Percentiles rank a stretch among this genome's conserved stretches.
These are phyloP conservation scores for Catocala fraxini DNA, from an alignment of 2,888 invertebrate species.

Conservation along the genomic window DNA sequence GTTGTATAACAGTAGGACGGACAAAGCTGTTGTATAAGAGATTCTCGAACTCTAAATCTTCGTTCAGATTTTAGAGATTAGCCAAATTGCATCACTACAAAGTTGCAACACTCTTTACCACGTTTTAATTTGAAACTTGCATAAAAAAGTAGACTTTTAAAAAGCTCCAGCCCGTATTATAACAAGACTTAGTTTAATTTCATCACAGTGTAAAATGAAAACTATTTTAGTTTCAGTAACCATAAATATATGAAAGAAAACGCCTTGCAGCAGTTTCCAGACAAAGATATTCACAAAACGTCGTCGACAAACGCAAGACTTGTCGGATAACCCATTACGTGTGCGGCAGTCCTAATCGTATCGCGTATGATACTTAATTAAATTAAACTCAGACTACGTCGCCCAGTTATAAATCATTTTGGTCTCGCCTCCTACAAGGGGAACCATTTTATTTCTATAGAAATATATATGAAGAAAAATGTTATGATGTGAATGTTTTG, in stretches of 20 bases:
- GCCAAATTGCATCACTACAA: no score
- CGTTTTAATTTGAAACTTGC: background rate
- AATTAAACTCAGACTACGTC: constrained; percentile 39
- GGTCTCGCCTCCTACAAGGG: constrained; percentile 3
- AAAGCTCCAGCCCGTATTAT: no score
- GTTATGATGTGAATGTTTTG: no score
- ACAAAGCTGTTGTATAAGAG: no score
- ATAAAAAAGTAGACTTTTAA: background rate
- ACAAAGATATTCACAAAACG: constrained; percentile 2
- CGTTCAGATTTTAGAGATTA: no score
- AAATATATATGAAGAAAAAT: background rate
- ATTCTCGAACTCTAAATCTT: no score
- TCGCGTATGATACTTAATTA: constrained; percentile 48
- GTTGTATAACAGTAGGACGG: no score
- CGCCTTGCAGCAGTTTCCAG: no score
- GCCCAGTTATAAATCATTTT: constrained; percentile 33
- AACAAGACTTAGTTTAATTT: no score
- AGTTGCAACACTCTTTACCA: no score
- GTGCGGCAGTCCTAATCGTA: constrained; percentile 19
- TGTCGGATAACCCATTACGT: constrained; percentile 13
- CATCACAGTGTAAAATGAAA: no score
- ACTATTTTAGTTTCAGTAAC: background rate
- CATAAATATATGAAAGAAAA: no score
- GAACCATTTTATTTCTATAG: constrained; percentile 14
- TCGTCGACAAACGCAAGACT: constrained; percentile 11